These are phyloP conservation scores for Pardalotus punctatus DNA, from an alignment of 2,113 vertebrate species.

Conservation along the genomic window DNA sequence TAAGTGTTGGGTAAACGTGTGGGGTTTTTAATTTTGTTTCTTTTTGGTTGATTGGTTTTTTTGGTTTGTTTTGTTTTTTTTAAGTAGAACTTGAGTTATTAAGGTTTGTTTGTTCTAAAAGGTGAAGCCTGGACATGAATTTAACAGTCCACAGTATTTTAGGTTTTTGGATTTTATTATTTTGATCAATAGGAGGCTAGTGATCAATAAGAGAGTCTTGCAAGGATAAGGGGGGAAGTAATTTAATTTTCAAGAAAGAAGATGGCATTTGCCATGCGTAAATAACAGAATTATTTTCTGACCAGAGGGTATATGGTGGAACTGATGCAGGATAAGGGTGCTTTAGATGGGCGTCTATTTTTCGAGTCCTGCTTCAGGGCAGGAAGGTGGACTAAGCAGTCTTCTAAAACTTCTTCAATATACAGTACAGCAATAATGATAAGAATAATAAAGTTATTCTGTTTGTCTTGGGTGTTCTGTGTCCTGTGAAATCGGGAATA, in stretches of 20 bases:
- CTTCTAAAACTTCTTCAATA: background rate
- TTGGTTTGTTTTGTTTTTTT: background rate
- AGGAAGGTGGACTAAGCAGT: background rate
- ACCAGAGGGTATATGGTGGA: background rate
- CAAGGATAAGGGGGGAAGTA: background rate
- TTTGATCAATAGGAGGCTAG: background rate
- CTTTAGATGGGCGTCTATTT: background rate
- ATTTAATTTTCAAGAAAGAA: background rate
- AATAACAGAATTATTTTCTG: background rate
- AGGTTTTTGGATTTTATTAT: background rate
- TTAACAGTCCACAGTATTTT: background rate
- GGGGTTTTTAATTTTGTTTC: background rate
- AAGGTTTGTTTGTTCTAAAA: background rate
- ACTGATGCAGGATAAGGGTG: background rate
- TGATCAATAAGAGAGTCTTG: background rate
- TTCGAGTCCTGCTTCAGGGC: background rate
- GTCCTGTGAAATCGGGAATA: background rate
- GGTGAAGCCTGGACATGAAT: background rate
- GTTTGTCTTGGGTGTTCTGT: background rate
- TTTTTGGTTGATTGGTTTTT: background rate
- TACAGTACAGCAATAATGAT: background rate
- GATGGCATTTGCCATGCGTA: background rate
- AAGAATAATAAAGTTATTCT: background rate
- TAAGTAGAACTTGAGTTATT: background rate
- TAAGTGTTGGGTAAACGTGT: background rate